Percentiles rank a stretch among this genome's conserved stretches.
Evolutionary conservation across 92 coral and sea anemone genomes (phyloP).

Genomic region (Siderastrea siderea): DNA sequence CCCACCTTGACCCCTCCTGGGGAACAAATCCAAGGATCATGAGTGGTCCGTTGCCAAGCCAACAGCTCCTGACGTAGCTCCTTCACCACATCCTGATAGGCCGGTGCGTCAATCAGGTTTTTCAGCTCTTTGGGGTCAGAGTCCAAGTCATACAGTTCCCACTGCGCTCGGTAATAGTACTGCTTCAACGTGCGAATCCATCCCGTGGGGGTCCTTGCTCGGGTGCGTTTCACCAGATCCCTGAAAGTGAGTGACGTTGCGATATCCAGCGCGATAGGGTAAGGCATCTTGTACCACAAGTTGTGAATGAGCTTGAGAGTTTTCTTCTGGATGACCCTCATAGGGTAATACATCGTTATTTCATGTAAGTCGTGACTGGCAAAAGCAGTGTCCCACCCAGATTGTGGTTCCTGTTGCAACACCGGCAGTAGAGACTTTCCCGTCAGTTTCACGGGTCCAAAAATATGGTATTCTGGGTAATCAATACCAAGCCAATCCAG

Average conservation of each 20-base stretch:
- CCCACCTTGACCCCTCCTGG: too few species aligned
- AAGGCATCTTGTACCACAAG: constrained; percentile 91
- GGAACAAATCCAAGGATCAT: too few species aligned
- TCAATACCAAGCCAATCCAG: constrained; percentile 89
- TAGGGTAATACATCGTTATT: constrained; percentile 83
- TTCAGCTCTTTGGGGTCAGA: constrained; percentile 83
- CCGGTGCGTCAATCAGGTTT: constrained; percentile 74
- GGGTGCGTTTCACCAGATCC: constrained; percentile 90
- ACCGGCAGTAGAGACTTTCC: constrained; percentile 85
- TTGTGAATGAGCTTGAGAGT: not conserved
- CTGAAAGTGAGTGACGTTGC: constrained; percentile 82
- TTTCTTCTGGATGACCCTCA: constrained; percentile 86
- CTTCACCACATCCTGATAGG: constrained; percentile 53
- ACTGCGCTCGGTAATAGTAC: constrained; percentile 92
- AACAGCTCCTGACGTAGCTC: constrained; percentile 63
- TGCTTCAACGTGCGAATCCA: constrained; percentile 82
- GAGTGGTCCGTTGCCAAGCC: not conserved
- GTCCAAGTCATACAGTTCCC: constrained; percentile 89
- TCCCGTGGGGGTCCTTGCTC: constrained; percentile 73
- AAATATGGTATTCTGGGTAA: constrained; percentile 84
- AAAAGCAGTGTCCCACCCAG: constrained; percentile 92
- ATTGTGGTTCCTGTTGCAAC: constrained; percentile 61
- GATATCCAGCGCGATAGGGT: constrained; percentile 93
- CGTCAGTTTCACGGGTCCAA: constrained; percentile 81
- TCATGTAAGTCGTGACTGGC: constrained; percentile 84